These are phyloP conservation scores for Odontamblyopus rebecca DNA, from an alignment of 2,797 vertebrate genomes.

Conservation along the genomic window DNA sequence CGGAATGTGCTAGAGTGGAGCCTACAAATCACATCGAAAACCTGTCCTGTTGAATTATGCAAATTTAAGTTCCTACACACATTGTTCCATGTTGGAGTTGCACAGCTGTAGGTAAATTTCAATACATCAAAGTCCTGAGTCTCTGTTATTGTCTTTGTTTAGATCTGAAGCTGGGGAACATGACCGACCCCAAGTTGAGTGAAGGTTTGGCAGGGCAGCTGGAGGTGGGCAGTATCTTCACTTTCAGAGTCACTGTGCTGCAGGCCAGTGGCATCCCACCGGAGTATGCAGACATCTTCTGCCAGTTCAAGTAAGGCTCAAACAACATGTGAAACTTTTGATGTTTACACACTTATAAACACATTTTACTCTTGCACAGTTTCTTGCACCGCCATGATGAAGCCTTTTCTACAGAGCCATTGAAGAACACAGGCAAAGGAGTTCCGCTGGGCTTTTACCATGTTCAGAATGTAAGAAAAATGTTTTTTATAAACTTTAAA, in stretches of 20 bases:
- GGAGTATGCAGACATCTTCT: constrained; percentile 97
- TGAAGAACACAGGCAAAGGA: constrained; percentile 94
- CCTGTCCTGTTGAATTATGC: constrained; percentile 11
- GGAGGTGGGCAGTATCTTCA: constrained; percentile 93
- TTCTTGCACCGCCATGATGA: constrained; percentile 99
- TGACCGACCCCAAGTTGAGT: constrained; percentile 84
- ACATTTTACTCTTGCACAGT: constrained; percentile 63
- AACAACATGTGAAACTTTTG: not conserved
- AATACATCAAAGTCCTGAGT: constrained; percentile 25
- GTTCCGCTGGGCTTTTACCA: constrained; percentile 95
- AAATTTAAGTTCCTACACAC: constrained; percentile 17
- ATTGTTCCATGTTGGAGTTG: constrained; percentile 4
- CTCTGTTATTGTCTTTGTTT: constrained; percentile 26
- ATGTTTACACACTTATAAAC: not conserved
- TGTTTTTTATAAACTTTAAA: not conserved
- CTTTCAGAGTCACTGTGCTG: constrained; percentile 95
- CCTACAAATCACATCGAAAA: constrained; percentile 30
- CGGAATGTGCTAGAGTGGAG: constrained; percentile 22
- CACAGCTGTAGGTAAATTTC: constrained; percentile 19
- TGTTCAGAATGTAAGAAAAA: constrained; percentile 95
- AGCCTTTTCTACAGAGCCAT: constrained; percentile 97
- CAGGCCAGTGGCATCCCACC: constrained; percentile 91
- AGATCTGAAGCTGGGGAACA: constrained; percentile 88
- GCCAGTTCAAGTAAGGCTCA: constrained; percentile 96
- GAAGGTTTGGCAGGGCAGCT: constrained; percentile 85